These are phyloP conservation scores for Microplitis deprimator DNA, from an alignment of 2,888 invertebrate genomes.

Conservation along the genomic window DNA sequence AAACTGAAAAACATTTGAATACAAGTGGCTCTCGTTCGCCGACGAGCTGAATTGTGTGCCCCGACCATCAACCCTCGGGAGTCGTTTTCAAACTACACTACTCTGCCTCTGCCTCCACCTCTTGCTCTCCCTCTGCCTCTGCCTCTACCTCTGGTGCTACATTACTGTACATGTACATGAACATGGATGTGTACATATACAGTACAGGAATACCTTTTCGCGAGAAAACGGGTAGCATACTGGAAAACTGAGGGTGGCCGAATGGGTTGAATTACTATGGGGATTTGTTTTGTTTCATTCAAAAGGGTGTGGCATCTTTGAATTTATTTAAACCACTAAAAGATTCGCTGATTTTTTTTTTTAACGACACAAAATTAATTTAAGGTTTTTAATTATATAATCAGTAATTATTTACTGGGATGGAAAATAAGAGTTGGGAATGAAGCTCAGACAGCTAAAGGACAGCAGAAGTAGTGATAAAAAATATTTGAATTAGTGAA, in stretches of 20 bases:
- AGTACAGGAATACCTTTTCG: conserved; percentile 30
- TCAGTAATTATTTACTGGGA: too few relatives aligned
- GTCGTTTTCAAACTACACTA: conserved; percentile 31
- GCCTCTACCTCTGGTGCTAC: neutral
- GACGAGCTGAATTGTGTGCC: conserved; percentile 29
- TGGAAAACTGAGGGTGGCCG: conserved; percentile 14
- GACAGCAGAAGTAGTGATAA: too few relatives aligned
- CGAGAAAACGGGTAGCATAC: conserved; percentile 33
- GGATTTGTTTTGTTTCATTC: neutral
- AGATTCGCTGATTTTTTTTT: neutral
- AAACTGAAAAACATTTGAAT: conserved; percentile 47
- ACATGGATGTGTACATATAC: neutral
- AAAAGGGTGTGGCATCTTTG: neutral
- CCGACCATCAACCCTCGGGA: conserved; percentile 40
- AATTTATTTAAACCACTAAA: neutral
- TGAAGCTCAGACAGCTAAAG: too few relatives aligned
- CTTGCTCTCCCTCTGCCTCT: neutral
- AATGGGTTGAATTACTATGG: conserved; percentile 1
- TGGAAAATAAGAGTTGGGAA: too few relatives aligned
- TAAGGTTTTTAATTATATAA: too few relatives aligned
- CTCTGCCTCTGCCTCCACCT: conserved; percentile 11
- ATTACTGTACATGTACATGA: neutral
- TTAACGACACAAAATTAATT: too few relatives aligned
- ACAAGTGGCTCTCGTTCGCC: conserved; percentile 48
- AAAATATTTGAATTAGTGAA: too few relatives aligned